Evolutionary conservation across 2,888 invertebrate species (phyloP).

Genomic region (Protophormia terraenovae): DNA sequence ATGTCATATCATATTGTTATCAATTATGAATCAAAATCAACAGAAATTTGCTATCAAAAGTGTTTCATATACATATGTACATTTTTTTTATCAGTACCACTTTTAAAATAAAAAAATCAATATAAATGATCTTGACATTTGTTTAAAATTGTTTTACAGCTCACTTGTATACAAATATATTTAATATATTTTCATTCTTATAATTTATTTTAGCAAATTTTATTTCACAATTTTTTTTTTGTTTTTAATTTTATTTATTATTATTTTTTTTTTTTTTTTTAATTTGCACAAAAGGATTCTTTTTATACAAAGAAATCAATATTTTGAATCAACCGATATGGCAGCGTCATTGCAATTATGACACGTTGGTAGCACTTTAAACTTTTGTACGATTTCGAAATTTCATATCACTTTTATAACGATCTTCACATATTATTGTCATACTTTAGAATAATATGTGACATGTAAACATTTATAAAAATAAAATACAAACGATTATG

Average conservation of each 20-base stretch:
- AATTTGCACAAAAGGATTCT: not conserved
- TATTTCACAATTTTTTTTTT: too few species aligned
- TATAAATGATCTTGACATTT: slow-evolving; percentile 42
- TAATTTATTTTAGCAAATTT: too few species aligned
- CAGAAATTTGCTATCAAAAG: slow-evolving; percentile 38
- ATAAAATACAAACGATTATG: not conserved
- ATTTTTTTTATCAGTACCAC: slow-evolving; percentile 28
- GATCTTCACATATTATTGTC: too few species aligned
- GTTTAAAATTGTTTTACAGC: not conserved
- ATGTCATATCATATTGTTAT: slow-evolving; percentile 1
- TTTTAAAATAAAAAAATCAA: not conserved
- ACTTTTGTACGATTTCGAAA: not conserved
- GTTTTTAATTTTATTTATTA: too few species aligned
- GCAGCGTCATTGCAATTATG: not conserved
- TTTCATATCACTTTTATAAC: too few species aligned
- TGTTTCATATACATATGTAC: not conserved
- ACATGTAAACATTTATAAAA: not conserved
- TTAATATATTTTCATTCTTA: too few species aligned
- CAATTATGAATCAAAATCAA: slow-evolving; percentile 36
- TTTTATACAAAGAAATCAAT: not conserved
- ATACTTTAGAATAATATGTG: too few species aligned
- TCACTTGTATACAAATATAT: not conserved
- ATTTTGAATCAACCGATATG: not conserved
- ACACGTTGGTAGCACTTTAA: not conserved
- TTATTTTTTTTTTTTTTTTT: not conserved